Base-by-base conservation (phyloP, 2,888 invertebrate genomes). In the Mesorhabditis belari region DNA sequence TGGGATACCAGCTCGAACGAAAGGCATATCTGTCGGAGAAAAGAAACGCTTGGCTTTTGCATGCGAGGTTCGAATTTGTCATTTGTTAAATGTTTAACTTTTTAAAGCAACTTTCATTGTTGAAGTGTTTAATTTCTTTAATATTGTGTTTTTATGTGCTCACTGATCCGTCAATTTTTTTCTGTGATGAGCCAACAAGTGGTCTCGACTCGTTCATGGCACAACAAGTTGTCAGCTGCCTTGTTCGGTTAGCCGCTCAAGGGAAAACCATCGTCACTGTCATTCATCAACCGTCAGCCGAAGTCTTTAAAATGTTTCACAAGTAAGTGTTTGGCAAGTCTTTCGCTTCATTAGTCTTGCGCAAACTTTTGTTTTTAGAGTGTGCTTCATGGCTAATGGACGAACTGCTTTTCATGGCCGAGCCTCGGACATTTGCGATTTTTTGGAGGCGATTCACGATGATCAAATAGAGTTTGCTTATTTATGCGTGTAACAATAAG, bases 231-330 rank as follows among this genome's bases (percentile, higher is more conserved):
- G 73, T 74, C 6, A 44, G 55, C 29, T 80, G 81, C 17, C 73
- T 85, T 70, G 79, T 79, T 63, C 75, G 74, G 29, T 72, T 85
- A 66, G 83, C 85, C 2, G 64, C 73, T 4, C 80, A 87, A 73
- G 92, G 92, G 25, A 92, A 91, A 83, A 93, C 93, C 0, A 88
- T 95, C 58, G 86, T 95, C 25, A 88, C 90, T 76, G 94, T 94
- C 2, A 90, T 95, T 68, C 94, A 95, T 84, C 94, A 95, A 82
- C 94, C 94, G 0, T 90, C 90, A 0, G 92, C 91, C 0, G 91
- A 93, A 81, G 81, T 85, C 19, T 94, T 90, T 81, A 87, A 89
- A 25, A 87, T 92, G 85, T 94, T 94, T 79, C 91, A 93, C 82
- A 89, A 82, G 77, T 83, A 71, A 62, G 69, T 19, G n/a, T 25